Conservation (phyloP, 2,113 vertebrate species). For the Pseudorectes ferrugineus region DNA sequence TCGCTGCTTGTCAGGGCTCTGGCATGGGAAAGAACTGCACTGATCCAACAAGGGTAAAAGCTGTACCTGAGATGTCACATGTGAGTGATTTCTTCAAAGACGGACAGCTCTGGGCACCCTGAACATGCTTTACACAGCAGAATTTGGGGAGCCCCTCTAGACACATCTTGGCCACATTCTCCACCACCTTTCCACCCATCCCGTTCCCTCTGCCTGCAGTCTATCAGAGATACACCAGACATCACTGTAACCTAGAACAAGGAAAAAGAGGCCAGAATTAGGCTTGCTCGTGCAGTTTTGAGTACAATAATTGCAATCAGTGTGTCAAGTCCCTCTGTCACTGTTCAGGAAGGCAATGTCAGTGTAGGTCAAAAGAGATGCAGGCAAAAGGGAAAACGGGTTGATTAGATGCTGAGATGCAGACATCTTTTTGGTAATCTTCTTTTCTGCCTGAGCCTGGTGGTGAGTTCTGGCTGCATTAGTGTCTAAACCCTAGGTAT, state of each 20-base stretch:
- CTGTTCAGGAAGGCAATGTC: neutral
- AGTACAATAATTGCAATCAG: neutral
- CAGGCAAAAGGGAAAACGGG: neutral
- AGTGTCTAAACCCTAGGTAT: neutral
- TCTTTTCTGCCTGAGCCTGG: neutral
- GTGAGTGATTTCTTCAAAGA: neutral
- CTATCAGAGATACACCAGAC: neutral
- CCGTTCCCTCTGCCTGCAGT: rapidly evolving
- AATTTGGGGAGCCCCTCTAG: neutral
- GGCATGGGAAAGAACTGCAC: neutral
- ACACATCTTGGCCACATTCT: rapidly evolving
- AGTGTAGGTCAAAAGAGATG: neutral
- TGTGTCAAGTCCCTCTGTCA: neutral
- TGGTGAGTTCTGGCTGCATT: neutral
- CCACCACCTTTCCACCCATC: neutral
- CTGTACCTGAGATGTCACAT: neutral
- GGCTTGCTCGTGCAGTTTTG: neutral
- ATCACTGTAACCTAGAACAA: neutral
- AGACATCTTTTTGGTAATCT: neutral
- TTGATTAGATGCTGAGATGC: neutral
- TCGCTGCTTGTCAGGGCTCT: neutral
- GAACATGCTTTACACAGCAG: neutral
- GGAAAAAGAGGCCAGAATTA: neutral
- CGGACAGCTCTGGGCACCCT: neutral
- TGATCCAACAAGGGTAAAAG: neutral